Evolutionary conservation across 2,113 vertebrate species (phyloP), one percentile per base, ranked within the genome.

Genomic region (Varanus salvator): DNA sequence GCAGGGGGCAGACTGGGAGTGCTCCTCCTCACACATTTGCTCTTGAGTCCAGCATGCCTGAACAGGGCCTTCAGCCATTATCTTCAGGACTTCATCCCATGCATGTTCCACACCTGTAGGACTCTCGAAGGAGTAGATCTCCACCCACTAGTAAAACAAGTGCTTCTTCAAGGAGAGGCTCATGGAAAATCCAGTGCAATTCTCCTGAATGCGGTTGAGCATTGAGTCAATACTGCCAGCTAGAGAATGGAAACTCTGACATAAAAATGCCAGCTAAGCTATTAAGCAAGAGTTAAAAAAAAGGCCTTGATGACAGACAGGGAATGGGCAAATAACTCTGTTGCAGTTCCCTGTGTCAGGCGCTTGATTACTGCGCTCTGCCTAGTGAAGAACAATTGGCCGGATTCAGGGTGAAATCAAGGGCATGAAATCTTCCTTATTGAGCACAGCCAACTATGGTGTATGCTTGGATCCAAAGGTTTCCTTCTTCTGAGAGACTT

Each of bases 331-430:
- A 77, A 75, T 86, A 5, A 85, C 52, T n/a, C 34, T 17, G 60
- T 66, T 57, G 15, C 2, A 80, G 34, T 21, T 2, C 3, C 76
- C 8, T 52, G 54, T 44, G 60, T 77, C 27, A 23, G 44, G 29
- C 76, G 88, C 84, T 89, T 34, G 12, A 60, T 90, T 86, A 29
- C 0, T 0, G 1, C 0, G 1, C 21, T 27, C 0, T 0, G 29
- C 87, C 87, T 77, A 72, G 44, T 11, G 57, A 75, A n/a, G 72
- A 86, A 87, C 80, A 0, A 3, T 1, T 57, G 44, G 31, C 57
- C 57, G n/a, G 5, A 78, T 80, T 76, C 64, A 87, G 68, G 6
- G 57, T 19, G 31, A 81, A 60, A 81, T 34, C 27, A 60, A 81
- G 52, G 34, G 23, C 31, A 81, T 60, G 12, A 57, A 57, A 8